A percentile compares a stretch with the other conserved stretches of the same genome.
Conservation (phyloP, 2,113 vertebrate genomes). For the Seriola quinqueradiata region DNA sequence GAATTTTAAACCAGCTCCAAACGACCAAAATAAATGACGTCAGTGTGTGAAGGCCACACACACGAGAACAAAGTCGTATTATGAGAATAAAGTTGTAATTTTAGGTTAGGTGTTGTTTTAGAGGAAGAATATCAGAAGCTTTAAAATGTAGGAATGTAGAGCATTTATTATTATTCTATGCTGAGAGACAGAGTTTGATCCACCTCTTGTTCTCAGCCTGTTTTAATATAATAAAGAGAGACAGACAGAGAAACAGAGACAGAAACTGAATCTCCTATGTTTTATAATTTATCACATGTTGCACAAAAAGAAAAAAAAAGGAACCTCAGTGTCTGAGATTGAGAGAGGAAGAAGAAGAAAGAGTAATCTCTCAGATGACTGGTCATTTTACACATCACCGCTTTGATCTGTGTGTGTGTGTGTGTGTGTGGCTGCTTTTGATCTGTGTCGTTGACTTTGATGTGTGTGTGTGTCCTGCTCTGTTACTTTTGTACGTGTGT, state of each 20-base stretch:
- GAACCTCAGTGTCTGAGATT: not conserved
- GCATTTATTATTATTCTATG: too few species aligned
- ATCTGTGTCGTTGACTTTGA: slow-evolving; percentile 4
- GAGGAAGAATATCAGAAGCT: too few species aligned
- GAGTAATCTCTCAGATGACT: not conserved
- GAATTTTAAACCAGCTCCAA: too few species aligned
- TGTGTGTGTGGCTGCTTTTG: not conserved
- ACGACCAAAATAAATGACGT: too few species aligned
- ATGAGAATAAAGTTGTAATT: too few species aligned
- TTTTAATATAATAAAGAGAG: slow-evolving; percentile 62
- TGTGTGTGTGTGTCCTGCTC: not conserved
- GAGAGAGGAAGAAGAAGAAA: not conserved
- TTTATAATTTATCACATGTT: slow-evolving; percentile 46
- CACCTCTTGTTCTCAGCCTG: not conserved
- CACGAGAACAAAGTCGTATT: too few species aligned
- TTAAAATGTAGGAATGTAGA: too few species aligned
- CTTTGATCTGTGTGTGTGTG: slow-evolving; percentile 14
- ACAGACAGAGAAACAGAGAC: not conserved
- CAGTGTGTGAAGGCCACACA: too few species aligned
- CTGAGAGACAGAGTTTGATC: too few species aligned
- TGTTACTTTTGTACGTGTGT: not conserved
- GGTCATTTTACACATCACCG: not conserved
- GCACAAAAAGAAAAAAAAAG: slow-evolving; percentile 39
- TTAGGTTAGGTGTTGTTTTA: too few species aligned
- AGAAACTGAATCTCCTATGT: not conserved